These are phyloP conservation scores for Carollia perspicillata DNA, from an alignment of 2,113 vertebrate species.

Conservation along the genomic window DNA sequence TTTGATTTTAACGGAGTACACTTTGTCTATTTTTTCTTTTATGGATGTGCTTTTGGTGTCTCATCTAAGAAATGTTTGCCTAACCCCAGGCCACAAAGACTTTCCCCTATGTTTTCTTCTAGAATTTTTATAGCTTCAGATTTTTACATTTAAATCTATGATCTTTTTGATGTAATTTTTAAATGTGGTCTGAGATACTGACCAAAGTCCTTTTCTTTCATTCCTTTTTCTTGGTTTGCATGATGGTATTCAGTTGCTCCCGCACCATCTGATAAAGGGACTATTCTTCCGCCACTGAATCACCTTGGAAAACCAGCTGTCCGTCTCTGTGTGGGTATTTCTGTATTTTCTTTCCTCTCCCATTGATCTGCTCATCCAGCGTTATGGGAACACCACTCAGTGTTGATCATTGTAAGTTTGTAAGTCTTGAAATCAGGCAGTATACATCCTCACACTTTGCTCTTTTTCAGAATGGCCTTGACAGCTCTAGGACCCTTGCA, in stretches of 20 bases:
- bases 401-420: background rate
- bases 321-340: background rate
- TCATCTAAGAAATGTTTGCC: background rate
- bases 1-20: background rate
- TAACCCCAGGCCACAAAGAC: background rate
- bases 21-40: background rate
- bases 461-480: background rate
- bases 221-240: background rate
- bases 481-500: background rate
- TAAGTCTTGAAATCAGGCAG: background rate
- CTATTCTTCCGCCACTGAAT: background rate
- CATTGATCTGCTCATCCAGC: background rate
- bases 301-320: background rate
- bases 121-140: background rate
- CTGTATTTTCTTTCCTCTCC: background rate
- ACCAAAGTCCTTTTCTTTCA: background rate
- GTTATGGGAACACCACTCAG: background rate
- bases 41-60: background rate
- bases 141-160: background rate
- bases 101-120: background rate
- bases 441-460: background rate
- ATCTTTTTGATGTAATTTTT: background rate
- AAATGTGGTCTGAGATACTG: background rate
- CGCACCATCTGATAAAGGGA: background rate
- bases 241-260: background rate